phyloP scores from a whole-genome alignment of 2,888 invertebrate genomes.

The Oligia strigilis region DNA sequence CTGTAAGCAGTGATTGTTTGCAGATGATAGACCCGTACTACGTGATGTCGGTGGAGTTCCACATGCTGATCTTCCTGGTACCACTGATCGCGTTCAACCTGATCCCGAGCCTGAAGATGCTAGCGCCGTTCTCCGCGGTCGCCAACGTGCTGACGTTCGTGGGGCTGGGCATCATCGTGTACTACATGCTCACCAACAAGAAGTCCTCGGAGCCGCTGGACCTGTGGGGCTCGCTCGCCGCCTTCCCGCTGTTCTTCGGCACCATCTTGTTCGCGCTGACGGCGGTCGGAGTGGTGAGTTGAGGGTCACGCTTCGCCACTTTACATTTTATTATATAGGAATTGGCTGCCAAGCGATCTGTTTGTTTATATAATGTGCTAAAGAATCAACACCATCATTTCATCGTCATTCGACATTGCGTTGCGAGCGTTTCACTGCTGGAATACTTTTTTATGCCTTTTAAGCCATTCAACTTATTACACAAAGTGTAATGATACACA shows the following conservation, averaged over 20 bases:
- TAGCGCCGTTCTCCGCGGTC: constrained; percentile 95
- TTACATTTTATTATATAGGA: not conserved
- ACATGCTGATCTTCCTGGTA: constrained; percentile 92
- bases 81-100: constrained; percentile 93
- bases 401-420: constrained; percentile 13
- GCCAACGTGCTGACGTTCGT: constrained; percentile 95
- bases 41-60: constrained; percentile 87
- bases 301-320: not conserved
- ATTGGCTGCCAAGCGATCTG: constrained; percentile 27
- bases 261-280: constrained; percentile 97
- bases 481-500: not conserved
- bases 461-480: not conserved
- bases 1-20: constrained; percentile 26
- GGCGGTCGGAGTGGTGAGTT: constrained; percentile 94
- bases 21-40: constrained; percentile 67
- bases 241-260: constrained; percentile 91
- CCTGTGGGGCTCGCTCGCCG: constrained; percentile 82
- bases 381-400: not conserved
- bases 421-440: constrained; percentile 20
- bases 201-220: constrained; percentile 82
- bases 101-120: constrained; percentile 93
- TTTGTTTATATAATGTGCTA: not conserved
- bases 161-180: constrained; percentile 94
- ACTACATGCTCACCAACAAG: constrained; percentile 90
- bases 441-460: not conserved